These are phyloP conservation scores for Dryocosmus kuriphilus DNA, from an alignment of 2,888 invertebrate genomes.

Conservation along the genomic window DNA sequence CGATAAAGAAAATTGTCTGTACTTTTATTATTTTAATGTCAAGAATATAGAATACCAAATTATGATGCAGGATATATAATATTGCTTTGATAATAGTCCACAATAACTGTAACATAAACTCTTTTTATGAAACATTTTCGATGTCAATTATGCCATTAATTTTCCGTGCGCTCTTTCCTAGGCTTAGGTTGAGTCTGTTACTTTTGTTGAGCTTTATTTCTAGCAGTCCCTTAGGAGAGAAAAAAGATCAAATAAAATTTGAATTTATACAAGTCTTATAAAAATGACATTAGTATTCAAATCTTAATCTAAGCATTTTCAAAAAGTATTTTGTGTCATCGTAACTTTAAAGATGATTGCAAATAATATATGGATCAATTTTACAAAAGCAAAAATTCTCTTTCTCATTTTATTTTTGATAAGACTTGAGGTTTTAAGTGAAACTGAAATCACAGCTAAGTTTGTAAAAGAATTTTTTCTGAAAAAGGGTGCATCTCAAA, in stretches of 20 bases:
- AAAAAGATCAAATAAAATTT: neutral
- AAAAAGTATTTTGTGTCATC: neutral
- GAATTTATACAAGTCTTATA: neutral
- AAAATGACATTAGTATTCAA: neutral
- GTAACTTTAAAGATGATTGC: neutral
- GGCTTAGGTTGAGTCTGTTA: neutral
- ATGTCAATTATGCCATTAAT: neutral
- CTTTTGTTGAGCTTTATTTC: neutral
- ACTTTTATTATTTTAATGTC: no score
- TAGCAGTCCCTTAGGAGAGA: neutral
- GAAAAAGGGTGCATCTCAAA: conserved; percentile 51
- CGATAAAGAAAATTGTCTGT: neutral
- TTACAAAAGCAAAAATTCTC: neutral
- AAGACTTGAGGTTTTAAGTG: neutral
- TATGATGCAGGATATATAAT: neutral
- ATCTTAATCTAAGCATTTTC: neutral
- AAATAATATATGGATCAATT: neutral
- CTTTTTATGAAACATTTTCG: neutral
- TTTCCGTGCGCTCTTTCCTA: no score
- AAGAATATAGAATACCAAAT: neutral
- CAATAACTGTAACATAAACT: neutral
- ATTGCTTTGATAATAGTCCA: neutral
- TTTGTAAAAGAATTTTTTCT: conserved; percentile 56
- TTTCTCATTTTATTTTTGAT: neutral
- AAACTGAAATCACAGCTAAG: conserved; percentile 25